A percentile compares a stretch with the other conserved stretches of the same genome.
Conservation (phyloP, 1,140 invertebrate genomes). For the Frieseomelitta varia region DNA sequence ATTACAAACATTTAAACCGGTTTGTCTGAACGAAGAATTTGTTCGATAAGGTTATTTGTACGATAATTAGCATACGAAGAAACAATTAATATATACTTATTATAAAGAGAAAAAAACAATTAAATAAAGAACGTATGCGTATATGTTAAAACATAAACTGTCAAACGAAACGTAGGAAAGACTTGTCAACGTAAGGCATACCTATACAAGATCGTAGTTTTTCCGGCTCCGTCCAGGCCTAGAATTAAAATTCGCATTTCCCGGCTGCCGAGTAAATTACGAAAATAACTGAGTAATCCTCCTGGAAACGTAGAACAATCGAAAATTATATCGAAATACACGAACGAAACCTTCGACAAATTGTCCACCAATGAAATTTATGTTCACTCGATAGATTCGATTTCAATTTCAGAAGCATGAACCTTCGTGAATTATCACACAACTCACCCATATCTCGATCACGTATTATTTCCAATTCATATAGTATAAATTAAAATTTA, state of each 20-base stretch:
- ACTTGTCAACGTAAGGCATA: constrained; percentile 58
- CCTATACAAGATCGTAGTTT: constrained; percentile 99
- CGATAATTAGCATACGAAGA: background rate
- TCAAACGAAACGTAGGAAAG: constrained; percentile 8
- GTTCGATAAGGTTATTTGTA: background rate
- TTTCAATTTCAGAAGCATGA: background rate
- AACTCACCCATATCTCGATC: constrained; percentile 72
- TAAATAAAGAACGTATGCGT: background rate
- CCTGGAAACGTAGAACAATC: constrained; percentile 84
- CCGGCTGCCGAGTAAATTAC: constrained; percentile 93
- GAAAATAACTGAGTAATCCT: constrained; percentile 97
- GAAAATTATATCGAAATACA: constrained; percentile 1
- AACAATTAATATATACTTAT: background rate
- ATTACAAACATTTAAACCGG: background rate
- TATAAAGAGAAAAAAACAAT: background rate
- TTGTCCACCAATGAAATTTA: constrained; percentile 2
- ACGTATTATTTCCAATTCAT: constrained; percentile 71
- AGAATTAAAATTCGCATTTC: constrained; percentile 99
- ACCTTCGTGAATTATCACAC: constrained; percentile 24
- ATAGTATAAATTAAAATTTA: constrained; percentile 58
- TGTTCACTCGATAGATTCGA: constrained; percentile 23
- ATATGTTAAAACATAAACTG: constrained; percentile 41
- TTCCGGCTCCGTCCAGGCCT: constrained; percentile 98
- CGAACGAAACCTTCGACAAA: background rate
- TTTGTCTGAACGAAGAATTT: background rate